Evolutionary conservation across 2,113 vertebrate species (phyloP).

Genomic region (Podarcis raffonei): DNA sequence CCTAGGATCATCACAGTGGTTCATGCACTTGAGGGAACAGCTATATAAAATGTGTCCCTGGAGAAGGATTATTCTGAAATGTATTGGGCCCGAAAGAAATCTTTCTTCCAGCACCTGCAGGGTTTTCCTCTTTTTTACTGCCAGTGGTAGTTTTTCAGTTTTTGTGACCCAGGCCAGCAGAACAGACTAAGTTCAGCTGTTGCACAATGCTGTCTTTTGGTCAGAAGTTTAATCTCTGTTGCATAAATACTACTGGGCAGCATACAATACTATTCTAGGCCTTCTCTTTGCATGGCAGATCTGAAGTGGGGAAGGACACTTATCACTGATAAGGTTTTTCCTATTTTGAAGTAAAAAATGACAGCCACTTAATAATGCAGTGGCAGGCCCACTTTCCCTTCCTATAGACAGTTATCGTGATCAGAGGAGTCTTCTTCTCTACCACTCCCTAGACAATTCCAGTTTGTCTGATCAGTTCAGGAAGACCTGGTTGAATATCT

Average conservation of each 20-base stretch:
- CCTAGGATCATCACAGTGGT: too few species aligned
- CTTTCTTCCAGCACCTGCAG: too few species aligned
- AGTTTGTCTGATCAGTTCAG: slow-evolving; percentile 25
- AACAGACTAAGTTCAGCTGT: neutral
- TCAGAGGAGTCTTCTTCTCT: neutral
- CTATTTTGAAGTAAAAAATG: neutral
- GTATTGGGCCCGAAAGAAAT: too few species aligned
- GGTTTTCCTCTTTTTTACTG: too few species aligned
- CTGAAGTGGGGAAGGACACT: neutral
- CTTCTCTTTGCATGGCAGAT: neutral
- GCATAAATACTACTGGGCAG: neutral
- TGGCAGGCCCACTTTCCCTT: neutral
- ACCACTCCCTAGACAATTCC: slow-evolving; percentile 8
- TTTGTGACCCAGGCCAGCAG: neutral
- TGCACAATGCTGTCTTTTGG: neutral
- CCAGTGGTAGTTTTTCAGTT: too few species aligned
- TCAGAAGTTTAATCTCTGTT: neutral
- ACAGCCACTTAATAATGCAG: neutral
- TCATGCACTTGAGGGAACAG: too few species aligned
- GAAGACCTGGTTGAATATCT: slow-evolving; percentile 28
- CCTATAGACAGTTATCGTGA: neutral
- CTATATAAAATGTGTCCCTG: too few species aligned
- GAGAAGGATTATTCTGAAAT: too few species aligned
- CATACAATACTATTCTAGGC: neutral
- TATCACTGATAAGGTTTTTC: neutral